Percentiles rank a stretch among this genome's conserved stretches.
Conservation (phyloP, 2,113 vertebrate genomes). For the Scatophagus argus region DNA sequence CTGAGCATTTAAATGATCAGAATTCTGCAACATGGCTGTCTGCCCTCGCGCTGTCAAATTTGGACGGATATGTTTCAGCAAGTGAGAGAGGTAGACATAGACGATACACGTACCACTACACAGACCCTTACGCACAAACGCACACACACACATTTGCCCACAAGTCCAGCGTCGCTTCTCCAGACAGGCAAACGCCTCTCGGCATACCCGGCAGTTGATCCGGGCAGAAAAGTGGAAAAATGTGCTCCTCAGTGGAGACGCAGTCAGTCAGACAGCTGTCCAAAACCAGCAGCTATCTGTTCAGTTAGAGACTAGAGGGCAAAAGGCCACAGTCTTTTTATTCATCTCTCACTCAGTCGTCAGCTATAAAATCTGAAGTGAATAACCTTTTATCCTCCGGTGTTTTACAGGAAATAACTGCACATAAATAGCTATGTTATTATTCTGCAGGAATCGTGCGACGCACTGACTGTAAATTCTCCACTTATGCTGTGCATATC, state of each 20-base stretch:
- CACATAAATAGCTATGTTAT: conserved; percentile 1
- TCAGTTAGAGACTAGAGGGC: conserved; percentile 72
- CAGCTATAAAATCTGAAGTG: conserved; percentile 57
- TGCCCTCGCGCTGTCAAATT: conserved; percentile 81
- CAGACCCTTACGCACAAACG: conserved; percentile 15
- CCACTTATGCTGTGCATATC: too few relatives aligned
- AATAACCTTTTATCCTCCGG: conserved; percentile 45
- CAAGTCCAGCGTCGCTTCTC: conserved; percentile 72
- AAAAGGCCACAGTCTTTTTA: conserved; percentile 75
- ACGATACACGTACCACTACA: conserved; percentile 62
- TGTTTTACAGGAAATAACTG: conserved; percentile 29
- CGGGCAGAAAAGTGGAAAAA: conserved; percentile 78
- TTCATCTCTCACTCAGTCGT: conserved; percentile 71
- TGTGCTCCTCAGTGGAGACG: conserved; percentile 79
- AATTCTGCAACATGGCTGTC: conserved; percentile 82
- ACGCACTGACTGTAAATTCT: too few relatives aligned
- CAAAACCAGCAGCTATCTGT: conserved; percentile 76
- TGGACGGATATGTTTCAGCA: conserved; percentile 83
- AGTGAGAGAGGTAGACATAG: conserved; percentile 79
- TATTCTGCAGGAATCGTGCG: too few relatives aligned
- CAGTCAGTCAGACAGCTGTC: conserved; percentile 83
- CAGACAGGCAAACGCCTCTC: conserved; percentile 76
- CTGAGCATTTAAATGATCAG: conserved; percentile 83
- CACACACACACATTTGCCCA: conserved; percentile 54
- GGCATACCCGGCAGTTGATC: conserved; percentile 71